Conservation (phyloP, 2,113 vertebrate species). For the Pterocles burchelli region DNA sequence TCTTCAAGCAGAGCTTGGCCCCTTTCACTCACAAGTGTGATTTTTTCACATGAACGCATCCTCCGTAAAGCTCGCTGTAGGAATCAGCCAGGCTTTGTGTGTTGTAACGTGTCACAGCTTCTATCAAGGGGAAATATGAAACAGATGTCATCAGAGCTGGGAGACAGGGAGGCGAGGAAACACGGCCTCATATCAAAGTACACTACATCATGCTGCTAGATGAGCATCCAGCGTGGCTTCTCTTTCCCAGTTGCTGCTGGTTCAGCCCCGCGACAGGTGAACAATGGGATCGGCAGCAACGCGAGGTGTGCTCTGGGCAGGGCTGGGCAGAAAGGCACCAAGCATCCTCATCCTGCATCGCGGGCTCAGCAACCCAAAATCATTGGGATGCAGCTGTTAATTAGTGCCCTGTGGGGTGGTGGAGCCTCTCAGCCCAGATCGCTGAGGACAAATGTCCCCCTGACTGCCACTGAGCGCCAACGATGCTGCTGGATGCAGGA, state of each 20-base stretch:
- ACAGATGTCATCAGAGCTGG: neutral
- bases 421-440: neutral
- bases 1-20: neutral
- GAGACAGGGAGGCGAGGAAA: constrained; percentile 30
- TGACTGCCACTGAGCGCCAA: neutral
- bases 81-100: neutral
- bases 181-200: constrained; percentile 48
- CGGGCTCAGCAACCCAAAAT: neutral
- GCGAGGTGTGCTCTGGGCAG: rapidly evolving
- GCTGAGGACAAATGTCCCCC: neutral
- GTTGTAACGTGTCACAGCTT: constrained; percentile 21
- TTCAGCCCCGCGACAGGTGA: neutral
- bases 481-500: neutral
- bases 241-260: neutral
- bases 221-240: constrained; percentile 14
- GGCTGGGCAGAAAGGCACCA: neutral
- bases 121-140: constrained; percentile 34
- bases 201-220: constrained; percentile 6
- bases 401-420: neutral
- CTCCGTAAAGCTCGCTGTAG: neutral
- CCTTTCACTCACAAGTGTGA: neutral
- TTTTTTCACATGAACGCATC: neutral
- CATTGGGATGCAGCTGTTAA: neutral
- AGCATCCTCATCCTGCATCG: neutral
- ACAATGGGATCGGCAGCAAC: neutral